A percentile compares a stretch with the other conserved stretches of the same genome.
Evolutionary conservation across 2,797 vertebrate species (phyloP).

Genomic region (Trichosurus vulpecula): DNA sequence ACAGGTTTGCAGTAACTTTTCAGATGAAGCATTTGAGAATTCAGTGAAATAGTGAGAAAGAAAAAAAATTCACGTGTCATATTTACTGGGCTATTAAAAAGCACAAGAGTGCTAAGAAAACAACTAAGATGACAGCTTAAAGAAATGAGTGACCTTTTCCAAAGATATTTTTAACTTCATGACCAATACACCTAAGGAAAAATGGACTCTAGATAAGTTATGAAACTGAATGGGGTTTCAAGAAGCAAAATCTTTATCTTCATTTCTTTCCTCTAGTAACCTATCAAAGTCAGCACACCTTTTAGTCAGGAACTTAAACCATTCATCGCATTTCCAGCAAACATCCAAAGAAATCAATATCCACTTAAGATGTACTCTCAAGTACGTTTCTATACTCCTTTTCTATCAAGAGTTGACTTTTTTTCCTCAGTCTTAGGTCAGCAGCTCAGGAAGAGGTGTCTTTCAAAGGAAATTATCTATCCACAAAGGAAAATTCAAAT

Average conservation of each 20-base stretch:
- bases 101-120: background rate
- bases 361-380: background rate
- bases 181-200: constrained; percentile 50
- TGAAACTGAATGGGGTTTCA: constrained; percentile 39
- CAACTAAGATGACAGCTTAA: constrained; percentile 43
- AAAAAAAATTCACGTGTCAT: background rate
- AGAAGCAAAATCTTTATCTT: constrained; percentile 40
- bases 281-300: constrained; percentile 18
- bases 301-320: constrained; percentile 48
- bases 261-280: background rate
- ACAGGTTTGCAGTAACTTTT: constrained; percentile 51
- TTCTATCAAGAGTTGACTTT: background rate
- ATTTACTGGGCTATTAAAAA: constrained; percentile 8
- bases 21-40: constrained; percentile 39
- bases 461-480: constrained; percentile 38
- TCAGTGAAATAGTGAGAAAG: constrained; percentile 23
- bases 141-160: constrained; percentile 21
- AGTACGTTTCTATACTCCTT: background rate
- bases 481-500: constrained; percentile 48
- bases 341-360: constrained; percentile 19
- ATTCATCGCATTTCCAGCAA: constrained; percentile 7
- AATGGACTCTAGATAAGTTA: constrained; percentile 29
- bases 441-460: background rate
- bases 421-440: background rate
- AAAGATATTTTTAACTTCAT: constrained; percentile 33